Evolutionary conservation across 2,797 vertebrate species (phyloP).

Genomic region (Lycodopsis pacificus): DNA sequence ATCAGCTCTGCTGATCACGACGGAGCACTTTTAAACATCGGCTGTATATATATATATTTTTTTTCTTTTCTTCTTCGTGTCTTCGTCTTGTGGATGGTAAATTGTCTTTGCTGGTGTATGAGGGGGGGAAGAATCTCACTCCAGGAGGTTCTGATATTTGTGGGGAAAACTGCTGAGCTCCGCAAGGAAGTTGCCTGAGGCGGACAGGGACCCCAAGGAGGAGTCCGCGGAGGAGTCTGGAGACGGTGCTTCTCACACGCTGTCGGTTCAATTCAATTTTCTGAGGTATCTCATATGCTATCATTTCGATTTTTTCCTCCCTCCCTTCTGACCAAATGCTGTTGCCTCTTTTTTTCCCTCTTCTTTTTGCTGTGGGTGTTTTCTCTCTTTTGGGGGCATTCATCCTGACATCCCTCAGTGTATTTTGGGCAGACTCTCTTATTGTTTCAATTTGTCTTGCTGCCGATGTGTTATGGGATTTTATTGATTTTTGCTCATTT

Average conservation of each 20-base stretch:
- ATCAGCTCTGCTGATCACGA: slow-evolving; percentile 30
- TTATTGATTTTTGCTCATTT: slow-evolving; percentile 11
- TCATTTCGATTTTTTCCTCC: background rate
- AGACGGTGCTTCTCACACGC: slow-evolving; percentile 42
- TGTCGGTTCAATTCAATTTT: slow-evolving; percentile 42
- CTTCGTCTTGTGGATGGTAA: slow-evolving; percentile 30
- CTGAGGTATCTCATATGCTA: slow-evolving; percentile 53
- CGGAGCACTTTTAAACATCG: slow-evolving; percentile 41
- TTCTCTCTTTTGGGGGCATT: background rate
- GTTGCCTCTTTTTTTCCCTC: background rate
- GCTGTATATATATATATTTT: background rate
- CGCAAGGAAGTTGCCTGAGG: slow-evolving; percentile 82
- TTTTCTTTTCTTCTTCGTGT: background rate
- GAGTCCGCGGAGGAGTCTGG: slow-evolving; percentile 55
- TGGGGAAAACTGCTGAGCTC: slow-evolving; percentile 77
- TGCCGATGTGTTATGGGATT: slow-evolving; percentile 24
- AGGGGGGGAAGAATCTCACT: slow-evolving; percentile 1
- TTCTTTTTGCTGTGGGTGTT: slow-evolving; percentile 25
- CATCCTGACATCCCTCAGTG: slow-evolving; percentile 50
- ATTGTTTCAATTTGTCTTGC: slow-evolving; percentile 11
- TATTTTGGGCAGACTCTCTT: slow-evolving; percentile 7
- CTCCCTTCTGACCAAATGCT: slow-evolving; percentile 4
- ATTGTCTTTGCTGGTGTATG: slow-evolving; percentile 34
- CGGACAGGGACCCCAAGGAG: slow-evolving; percentile 60
- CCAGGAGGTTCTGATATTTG: slow-evolving; percentile 43